Conservation (phyloP, 2,797 vertebrate species). For the Alosa sapidissima region DNA sequence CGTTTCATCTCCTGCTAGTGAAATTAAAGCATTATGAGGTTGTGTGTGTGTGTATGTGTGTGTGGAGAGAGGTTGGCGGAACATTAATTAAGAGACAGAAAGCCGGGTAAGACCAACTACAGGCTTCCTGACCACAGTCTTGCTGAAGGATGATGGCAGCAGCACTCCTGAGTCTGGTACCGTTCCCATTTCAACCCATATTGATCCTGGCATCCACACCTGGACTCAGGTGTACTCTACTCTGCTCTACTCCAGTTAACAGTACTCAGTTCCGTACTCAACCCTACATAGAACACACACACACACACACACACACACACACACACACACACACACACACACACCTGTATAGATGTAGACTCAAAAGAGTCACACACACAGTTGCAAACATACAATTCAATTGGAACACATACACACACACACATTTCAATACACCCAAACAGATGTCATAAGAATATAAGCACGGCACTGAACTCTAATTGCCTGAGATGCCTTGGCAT, state of each 20-base stretch:
- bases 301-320: neutral
- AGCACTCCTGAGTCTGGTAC: neutral
- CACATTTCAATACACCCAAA: too few species aligned
- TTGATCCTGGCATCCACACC: too few species aligned
- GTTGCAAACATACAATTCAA: too few species aligned
- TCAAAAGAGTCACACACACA: neutral
- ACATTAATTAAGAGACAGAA: neutral
- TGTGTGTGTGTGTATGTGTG: constrained; percentile 19
- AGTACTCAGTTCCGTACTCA: too few species aligned
- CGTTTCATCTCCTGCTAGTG: constrained; percentile 36
- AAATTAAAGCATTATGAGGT: constrained; percentile 18
- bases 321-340: neutral
- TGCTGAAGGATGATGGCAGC: neutral
- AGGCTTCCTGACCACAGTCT: neutral
- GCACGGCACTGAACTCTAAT: neutral
- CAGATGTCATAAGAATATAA: neutral
- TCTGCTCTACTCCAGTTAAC: too few species aligned
- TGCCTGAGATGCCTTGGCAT: too few species aligned
- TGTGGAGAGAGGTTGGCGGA: neutral
- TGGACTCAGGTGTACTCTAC: too few species aligned
- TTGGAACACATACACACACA: neutral
- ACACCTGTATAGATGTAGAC: neutral
- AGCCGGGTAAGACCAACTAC: neutral
- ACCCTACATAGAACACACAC: neutral
- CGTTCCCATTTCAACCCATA: neutral